Conservation (phyloP, 1,140 invertebrate species). For the Medauroidea extradentata region DNA sequence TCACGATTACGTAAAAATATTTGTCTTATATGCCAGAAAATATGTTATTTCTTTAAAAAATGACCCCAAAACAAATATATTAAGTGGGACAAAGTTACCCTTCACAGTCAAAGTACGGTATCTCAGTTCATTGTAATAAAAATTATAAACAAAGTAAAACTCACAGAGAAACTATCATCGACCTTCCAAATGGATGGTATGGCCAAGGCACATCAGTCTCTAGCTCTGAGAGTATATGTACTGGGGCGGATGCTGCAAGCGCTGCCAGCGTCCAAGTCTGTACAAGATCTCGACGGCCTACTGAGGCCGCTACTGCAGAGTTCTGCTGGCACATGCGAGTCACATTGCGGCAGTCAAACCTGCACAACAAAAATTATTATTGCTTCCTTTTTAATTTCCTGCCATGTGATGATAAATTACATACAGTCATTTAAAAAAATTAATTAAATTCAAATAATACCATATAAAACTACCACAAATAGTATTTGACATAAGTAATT, state of each 20-base stretch:
- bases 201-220: slow-evolving; percentile 69
- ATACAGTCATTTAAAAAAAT: too few relatives aligned
- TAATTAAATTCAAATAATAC: too few relatives aligned
- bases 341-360: slow-evolving; percentile 54
- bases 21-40: slow-evolving; percentile 11
- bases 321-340: slow-evolving; percentile 75
- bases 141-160: too few relatives aligned
- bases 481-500: too few relatives aligned
- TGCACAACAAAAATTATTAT: slow-evolving; percentile 34
- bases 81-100: too few relatives aligned
- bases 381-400: too few relatives aligned
- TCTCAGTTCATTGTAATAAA: too few relatives aligned
- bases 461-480: too few relatives aligned
- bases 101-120: too few relatives aligned
- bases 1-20: not conserved
- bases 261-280: slow-evolving; percentile 81
- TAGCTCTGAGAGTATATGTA: slow-evolving; percentile 37
- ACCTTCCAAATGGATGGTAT: slow-evolving; percentile 79
- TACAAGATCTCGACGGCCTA: slow-evolving; percentile 74
- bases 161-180: slow-evolving; percentile 79
- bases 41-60: too few relatives aligned
- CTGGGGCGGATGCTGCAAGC: slow-evolving; percentile 49
- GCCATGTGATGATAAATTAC: too few relatives aligned
- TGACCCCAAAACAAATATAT: too few relatives aligned
- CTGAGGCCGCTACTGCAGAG: slow-evolving; percentile 63